A percentile compares a stretch with the other conserved stretches of the same genome.
Evolutionary conservation across 2,797 vertebrate species (phyloP).

Genomic region (Kryptopterus vitreolus): DNA sequence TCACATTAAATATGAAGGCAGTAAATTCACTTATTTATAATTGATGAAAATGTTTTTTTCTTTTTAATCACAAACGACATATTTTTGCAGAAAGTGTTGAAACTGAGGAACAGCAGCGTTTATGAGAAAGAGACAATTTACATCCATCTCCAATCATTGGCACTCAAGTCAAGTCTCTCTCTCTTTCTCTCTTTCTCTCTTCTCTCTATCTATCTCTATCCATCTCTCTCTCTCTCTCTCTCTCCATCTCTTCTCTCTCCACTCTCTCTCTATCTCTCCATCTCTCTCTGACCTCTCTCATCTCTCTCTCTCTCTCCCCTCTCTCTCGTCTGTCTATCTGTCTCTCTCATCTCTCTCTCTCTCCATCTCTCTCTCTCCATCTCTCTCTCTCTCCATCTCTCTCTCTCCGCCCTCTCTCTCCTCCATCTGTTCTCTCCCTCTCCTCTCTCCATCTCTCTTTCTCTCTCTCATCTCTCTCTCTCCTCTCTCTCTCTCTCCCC

Average conservation of each 20-base stretch:
- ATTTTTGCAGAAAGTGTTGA: slow-evolving; percentile 47
- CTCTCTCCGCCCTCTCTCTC: too few relatives aligned
- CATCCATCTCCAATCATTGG: slow-evolving; percentile 48
- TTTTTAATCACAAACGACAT: slow-evolving; percentile 23
- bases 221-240: not conserved
- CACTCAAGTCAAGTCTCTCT: slow-evolving; percentile 30
- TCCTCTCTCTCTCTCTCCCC: not conserved
- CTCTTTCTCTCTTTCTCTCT: not conserved
- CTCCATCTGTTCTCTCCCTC: too few relatives aligned
- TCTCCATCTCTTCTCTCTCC: too few relatives aligned
- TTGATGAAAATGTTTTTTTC: slow-evolving; percentile 10
- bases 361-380: not conserved
- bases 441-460: not conserved
- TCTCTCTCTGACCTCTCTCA: not conserved
- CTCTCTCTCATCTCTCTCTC: not conserved
- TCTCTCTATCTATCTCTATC: not conserved
- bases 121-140: slow-evolving; percentile 43
- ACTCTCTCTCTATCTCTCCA: not conserved
- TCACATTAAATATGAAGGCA: not conserved
- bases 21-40: not conserved
- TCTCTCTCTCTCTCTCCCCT: too few relatives aligned
- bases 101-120: slow-evolving; percentile 43
- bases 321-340: too few relatives aligned
- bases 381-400: not conserved
- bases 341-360: too few relatives aligned